Evolutionary conservation across 2,888 invertebrate species (phyloP), one percentile per base, ranked within the genome.

Genomic region (Synanthedon formicaeformis): DNA sequence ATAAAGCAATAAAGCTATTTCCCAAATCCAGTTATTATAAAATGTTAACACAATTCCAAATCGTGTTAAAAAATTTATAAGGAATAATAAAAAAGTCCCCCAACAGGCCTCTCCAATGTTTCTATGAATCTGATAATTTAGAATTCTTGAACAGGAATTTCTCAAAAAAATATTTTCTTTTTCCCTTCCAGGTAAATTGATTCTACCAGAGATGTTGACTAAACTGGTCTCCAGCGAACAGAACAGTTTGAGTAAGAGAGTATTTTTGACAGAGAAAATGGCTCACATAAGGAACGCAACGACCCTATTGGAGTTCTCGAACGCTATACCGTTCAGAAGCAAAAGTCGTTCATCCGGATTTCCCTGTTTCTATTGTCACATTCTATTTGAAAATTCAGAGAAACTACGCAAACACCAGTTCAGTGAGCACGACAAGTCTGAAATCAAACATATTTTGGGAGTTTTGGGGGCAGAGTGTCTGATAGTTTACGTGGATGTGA

Each of bases 181-280:
- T n/a, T n/a, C n/a, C n/a, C n/a, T n/a, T 65, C 1, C 72, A 81
- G 81, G 64, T 50, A 69, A 71, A 55, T 56, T 66, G 4, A 16
- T 51, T 3, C 12, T 40, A 50, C 34, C 50, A 5, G 12, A 40
- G 12, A 50, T 50, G 50, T 34, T 50, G 10, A 18, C 27, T 1
- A 50, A 50, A 18, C 6, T 50, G 2, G 12, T 50, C 2, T 6
- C 13, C 0, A 6, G 16, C 40, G 40, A 50, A n/a, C 12, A 12
- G 50, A 50, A n/a, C n/a, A 40, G n/a, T n/a, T n/a, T 13, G 27
- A 50, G 12, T n/a, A 50, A 50, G 40, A 50, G 12, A n/a, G 40
- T 40, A 10, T 51, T 41, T 16, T 12, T 51, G 11, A 40, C 51
- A 18, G 51, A 45, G n/a, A 51, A 41, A 45, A 13, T 6, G 12